Evolutionary conservation across 2,797 vertebrate species (phyloP), one percentile per base, ranked within the genome.

Genomic region (Tapera naevia): DNA sequence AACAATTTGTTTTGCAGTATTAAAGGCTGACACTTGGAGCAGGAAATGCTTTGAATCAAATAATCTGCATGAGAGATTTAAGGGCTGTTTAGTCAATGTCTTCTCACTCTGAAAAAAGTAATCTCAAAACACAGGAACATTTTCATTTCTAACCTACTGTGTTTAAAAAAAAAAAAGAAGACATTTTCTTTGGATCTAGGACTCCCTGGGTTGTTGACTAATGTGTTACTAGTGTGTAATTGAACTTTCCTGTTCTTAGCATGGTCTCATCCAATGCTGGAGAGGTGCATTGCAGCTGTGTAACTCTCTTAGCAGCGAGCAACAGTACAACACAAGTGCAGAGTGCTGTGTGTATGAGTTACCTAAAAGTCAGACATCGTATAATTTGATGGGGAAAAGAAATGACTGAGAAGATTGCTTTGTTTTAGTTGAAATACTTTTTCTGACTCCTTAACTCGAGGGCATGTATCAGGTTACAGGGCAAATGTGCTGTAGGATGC

Each of bases 111-210:
- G 33, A 88, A 85, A 39, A 62, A 23, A 62, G 4, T 2, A 10
- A 23, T 50, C 13, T 13, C 61, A 1, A 35, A 79, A 65, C 17
- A 56, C 3, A 41, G 16, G 14, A 64, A 2, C 0, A 0, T 32
- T 88, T 82, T 43, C 1, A 14, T 92, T 93, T 72, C 53, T 88
- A 39, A 64, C 72, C n/a, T 41, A 14, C 28, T 23, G 7, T 41
- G 23, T 65, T 39, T 35, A 18, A 8, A 73, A 45, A 17, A n/a
- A 12, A 9, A 7, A 51, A 27, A 35, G 32, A 32, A 30, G 15
- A 8, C 1, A 4, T 41, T 65, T 61, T 65, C 7, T n/a, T 66
- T 62, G 5, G 51, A 5, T 32, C 5, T 35, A 9, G 35, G 16
- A 32, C 14, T 64, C 50, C 60, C 32, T 11, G 6, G 17, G 22